Conservation (phyloP, 35 echinoderm and acorn worm species). For the Diadema setosum region DNA sequence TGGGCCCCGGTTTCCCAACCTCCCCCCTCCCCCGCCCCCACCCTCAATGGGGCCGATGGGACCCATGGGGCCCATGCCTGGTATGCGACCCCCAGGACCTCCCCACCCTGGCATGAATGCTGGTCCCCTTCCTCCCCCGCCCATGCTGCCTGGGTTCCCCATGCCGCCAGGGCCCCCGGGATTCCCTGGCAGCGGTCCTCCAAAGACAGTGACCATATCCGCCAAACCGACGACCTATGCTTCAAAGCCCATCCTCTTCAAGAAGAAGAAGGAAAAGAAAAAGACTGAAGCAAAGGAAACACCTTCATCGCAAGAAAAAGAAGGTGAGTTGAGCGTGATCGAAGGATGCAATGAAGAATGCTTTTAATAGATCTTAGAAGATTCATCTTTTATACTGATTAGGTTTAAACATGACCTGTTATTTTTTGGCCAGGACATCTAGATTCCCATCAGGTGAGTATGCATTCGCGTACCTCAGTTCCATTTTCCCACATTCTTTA, state of each 20-base stretch:
- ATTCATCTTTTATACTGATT: no score
- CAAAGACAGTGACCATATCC: background rate
- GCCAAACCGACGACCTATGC: constrained; percentile 40
- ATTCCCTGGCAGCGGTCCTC: background rate
- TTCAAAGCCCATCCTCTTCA: constrained; percentile 30
- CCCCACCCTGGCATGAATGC: background rate
- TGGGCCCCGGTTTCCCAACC: background rate
- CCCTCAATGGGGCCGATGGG: background rate
- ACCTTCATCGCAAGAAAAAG: background rate
- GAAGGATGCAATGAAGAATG: no score
- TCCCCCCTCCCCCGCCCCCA: background rate
- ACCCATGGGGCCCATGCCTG: background rate
- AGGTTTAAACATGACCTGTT: no score
- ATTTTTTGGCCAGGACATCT: no score
- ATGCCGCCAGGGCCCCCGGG: background rate
- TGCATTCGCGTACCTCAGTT: no score
- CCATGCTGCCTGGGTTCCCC: background rate
- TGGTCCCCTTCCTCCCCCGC: background rate
- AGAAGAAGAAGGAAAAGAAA: background rate
- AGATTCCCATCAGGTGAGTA: no score
- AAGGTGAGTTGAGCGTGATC: background rate
- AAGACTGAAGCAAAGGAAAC: background rate
- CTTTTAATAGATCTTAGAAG: no score
- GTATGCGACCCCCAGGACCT: background rate
- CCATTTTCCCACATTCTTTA: no score